Base-by-base conservation (phyloP, 2,797 vertebrate species). In the Pterois miles region DNA sequence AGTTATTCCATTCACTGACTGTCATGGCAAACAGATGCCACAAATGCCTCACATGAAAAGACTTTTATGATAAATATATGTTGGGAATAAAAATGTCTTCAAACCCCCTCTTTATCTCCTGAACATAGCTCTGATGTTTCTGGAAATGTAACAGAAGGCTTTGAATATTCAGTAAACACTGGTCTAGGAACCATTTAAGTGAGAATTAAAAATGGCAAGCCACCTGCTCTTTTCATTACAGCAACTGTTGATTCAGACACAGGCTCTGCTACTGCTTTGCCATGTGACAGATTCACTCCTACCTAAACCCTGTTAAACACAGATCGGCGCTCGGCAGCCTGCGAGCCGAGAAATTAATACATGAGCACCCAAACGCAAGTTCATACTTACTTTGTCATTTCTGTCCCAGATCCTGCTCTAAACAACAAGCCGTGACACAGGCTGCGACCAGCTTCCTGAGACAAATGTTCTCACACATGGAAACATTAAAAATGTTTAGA, bases 201-300 rank as follows among this genome's bases (percentile, higher is more conserved):
- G 85, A 85, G 78, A 91, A 93, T 94, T 91, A 90, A 91, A 94
- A 93, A 93, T 88, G 89, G 88, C 91, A 90, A 83, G 91, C 92
- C 93, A 94, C 91, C 94, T 94, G 93, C 84, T 94, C 87, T 78
- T 86, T 90, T 92, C 85, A 90, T 91, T 90, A 85, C 57, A 77
- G 87, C 87, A 88, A 91, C 87, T 89, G 89, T 90, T 92, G 85
- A 90, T 90, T 90, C 81, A 84, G 72, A 80, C 78, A 81, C 74
- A 60, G 85, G 70, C 73, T 72, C 83, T 72, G 86, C 74, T 81
- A 76, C 76, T 83, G 80, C 90, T 88, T 80, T 88, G 80, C 80
- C 84, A 85, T 83, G 82, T 88, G 89, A 90, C 88, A 86, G 75
- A 84, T 88, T 78, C 76, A 69, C 82, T 90, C 85, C 83, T 73